Evolutionary conservation across 1,140 invertebrate species (phyloP), one percentile per base, ranked within the genome.

Genomic region (Mya arenaria): DNA sequence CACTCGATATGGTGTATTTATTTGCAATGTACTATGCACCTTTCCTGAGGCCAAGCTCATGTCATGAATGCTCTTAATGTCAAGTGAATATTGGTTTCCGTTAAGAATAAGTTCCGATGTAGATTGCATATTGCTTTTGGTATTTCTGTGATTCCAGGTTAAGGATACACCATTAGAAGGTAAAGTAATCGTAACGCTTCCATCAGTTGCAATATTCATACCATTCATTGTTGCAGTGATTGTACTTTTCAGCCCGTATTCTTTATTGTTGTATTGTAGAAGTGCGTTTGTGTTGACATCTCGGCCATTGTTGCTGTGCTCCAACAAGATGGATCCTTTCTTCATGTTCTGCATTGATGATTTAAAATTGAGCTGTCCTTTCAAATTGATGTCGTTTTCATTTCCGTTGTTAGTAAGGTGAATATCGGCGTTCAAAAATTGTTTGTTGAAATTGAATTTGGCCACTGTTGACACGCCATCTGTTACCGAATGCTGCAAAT

Each of bases 321-420:
- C 72, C 13, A 77, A 34, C 17, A 36, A 72, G 0, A 88, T 3
- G 6, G 74, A 69, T 4, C 77, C 74, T 19, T 79, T 72, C 41
- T 79, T 74, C 5, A 82, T 39, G 15, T 63, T 28, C 1, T 56
- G 23, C 37, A 84, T 72, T 55, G 87, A 74, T 39, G 86, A 85
- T 41, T 84, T 87, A 13, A 89, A 25, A 36, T 73, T 71, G 4
- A 89, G 34, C 28, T 65, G 62, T 44, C 83, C 87, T 25, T 69
- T 56, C 0, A 84, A 8, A 36, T 86, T 83, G 36, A 58, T 52
- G 1, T 44, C 17, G 4, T 37, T 63, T 3, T 13, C 25, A n/a
- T 41, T 60, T 5, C 82, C 72, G 1, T 63, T 68, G 52, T 82
- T 83, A 2, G 4, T 55, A 8, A 81, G 19, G 25, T 41, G 52